Conservation (phyloP, 1,140 invertebrate genomes). For the Lucilia cuprina region DNA sequence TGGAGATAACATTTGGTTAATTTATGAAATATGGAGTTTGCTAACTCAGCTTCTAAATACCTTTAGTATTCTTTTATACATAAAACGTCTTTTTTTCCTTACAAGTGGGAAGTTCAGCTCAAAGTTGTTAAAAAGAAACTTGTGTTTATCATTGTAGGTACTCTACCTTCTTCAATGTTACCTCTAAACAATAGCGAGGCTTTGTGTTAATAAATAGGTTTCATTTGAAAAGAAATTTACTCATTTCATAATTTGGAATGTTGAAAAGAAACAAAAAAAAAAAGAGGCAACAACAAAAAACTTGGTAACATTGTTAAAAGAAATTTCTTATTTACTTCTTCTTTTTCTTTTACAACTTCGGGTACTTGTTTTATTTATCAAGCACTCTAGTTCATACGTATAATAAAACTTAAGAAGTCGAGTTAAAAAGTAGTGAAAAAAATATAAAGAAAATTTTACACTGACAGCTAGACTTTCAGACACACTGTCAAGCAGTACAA, state of each 20-base stretch:
- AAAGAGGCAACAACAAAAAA: too few relatives aligned
- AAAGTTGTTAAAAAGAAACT: neutral
- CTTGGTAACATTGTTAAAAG: too few relatives aligned
- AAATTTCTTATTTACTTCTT: too few relatives aligned
- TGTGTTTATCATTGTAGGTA: neutral
- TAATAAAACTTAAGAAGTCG: too few relatives aligned
- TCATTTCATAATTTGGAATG: neutral
- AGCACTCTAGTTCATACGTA: too few relatives aligned
- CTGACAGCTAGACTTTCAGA: neutral
- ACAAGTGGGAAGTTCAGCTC: neutral
- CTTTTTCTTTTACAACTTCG: too few relatives aligned
- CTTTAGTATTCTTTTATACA: neutral
- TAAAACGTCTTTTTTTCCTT: neutral
- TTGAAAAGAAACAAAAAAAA: too few relatives aligned
- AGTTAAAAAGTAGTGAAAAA: neutral
- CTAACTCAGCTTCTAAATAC: too few relatives aligned
- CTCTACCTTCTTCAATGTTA: neutral
- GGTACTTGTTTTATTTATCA: too few relatives aligned
- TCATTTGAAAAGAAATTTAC: neutral
- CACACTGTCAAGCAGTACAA: neutral
- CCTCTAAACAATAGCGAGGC: neutral
- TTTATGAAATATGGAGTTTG: too few relatives aligned
- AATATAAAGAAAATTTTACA: neutral
- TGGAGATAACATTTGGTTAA: too few relatives aligned
- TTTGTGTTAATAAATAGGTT: neutral